Conservation (phyloP, 2,113 vertebrate genomes). For the Pseudopipra pipra region DNA sequence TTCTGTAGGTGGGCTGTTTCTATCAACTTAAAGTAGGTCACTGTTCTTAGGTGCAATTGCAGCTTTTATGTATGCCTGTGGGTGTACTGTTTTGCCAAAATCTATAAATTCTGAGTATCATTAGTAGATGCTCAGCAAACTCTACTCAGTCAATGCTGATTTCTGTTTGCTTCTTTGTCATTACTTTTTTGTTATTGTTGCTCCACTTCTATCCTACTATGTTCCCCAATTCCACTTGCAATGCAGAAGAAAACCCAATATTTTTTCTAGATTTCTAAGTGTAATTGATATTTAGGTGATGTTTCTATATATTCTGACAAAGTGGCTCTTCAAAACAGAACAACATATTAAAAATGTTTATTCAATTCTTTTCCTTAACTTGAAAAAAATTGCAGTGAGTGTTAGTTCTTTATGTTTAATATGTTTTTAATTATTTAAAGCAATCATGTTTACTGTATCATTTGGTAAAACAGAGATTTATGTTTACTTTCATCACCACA, state of each 20-base stretch:
- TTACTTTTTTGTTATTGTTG: background rate
- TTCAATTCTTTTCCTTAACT: background rate
- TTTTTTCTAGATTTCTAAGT: background rate
- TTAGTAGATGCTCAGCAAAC: background rate
- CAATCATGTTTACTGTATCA: conserved; percentile 34
- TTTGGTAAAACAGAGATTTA: conserved; percentile 61
- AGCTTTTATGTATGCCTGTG: background rate
- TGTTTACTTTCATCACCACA: conserved; percentile 57
- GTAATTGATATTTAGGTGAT: background rate
- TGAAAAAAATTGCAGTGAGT: background rate
- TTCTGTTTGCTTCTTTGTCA: background rate
- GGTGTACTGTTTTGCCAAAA: background rate
- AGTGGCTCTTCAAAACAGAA: background rate
- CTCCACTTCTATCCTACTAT: background rate
- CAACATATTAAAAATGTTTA: background rate
- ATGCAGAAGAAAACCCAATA: background rate
- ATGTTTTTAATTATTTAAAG: conserved; percentile 55
- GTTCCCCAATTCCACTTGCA: background rate
- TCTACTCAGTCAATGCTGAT: background rate
- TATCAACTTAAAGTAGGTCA: background rate
- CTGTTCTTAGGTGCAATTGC: background rate
- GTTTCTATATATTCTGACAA: background rate
- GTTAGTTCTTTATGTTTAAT: conserved; percentile 15
- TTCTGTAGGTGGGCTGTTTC: background rate
- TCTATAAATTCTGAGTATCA: background rate